Conservation (phyloP, 2,113 vertebrate species). For the Rhombomys opimus region DNA sequence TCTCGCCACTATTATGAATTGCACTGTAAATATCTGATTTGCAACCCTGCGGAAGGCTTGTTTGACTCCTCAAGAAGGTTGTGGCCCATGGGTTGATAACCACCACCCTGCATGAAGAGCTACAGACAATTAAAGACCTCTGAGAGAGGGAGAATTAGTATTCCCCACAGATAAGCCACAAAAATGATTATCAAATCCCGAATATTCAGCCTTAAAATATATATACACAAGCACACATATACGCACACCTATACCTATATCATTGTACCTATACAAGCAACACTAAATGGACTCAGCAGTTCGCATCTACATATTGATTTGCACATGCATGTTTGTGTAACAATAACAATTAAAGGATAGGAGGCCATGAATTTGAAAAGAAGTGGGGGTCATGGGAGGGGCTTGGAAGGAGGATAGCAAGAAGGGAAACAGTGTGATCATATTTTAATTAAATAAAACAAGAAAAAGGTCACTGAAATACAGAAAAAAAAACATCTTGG, state of each 20-base stretch:
- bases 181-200: not conserved
- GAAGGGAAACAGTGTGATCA: not conserved
- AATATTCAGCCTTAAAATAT: not conserved
- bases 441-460: not conserved
- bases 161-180: no score
- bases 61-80: not conserved
- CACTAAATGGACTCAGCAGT: not conserved
- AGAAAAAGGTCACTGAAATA: not conserved
- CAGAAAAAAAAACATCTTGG: not conserved
- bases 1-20: not conserved
- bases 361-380: not conserved
- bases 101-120: not conserved
- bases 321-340: not conserved
- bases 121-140: not conserved
- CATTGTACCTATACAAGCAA: not conserved
- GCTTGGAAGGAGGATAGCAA: not conserved
- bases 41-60: not conserved
- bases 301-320: not conserved
- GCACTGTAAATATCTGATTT: not conserved
- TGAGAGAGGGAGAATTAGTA: not conserved
- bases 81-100: not conserved
- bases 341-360: not conserved
- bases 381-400: not conserved
- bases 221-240: not conserved
- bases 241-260: not conserved